phyloP scores from a whole-genome alignment of 2,797 vertebrate species.

The Onychomys arenicola region DNA sequence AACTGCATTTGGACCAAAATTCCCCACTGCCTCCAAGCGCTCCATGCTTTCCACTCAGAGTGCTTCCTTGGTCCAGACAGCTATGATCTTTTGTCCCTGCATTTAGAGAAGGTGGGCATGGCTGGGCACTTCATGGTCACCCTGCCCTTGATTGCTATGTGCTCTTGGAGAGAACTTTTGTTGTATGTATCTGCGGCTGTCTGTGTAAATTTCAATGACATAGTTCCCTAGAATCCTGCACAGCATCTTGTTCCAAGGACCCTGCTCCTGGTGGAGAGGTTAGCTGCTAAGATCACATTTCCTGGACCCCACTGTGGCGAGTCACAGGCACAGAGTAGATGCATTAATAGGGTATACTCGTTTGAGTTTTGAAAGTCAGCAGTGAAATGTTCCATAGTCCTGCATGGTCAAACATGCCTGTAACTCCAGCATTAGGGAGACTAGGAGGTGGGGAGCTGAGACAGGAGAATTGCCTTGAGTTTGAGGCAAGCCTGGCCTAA shows the following conservation, averaged over 20 bases:
- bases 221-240: background rate
- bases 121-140: background rate
- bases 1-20: slow-evolving; percentile 77
- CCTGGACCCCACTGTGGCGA: background rate
- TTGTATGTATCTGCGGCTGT: background rate
- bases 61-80: slow-evolving; percentile 31
- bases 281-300: background rate
- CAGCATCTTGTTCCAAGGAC: background rate
- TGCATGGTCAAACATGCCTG: background rate
- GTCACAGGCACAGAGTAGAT: background rate
- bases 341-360: background rate
- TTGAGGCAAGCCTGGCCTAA: background rate
- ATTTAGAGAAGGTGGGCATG: background rate
- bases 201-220: background rate
- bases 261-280: background rate
- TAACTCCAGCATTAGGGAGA: background rate
- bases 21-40: slow-evolving; percentile 28
- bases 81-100: background rate
- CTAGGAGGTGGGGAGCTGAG: background rate
- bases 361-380: background rate
- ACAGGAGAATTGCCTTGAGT: background rate
- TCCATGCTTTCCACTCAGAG: background rate
- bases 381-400: background rate
- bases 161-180: background rate
- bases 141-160: background rate